Evolutionary conservation across 2,888 invertebrate species (phyloP).

Genomic region (Mactromeris polynyma): DNA sequence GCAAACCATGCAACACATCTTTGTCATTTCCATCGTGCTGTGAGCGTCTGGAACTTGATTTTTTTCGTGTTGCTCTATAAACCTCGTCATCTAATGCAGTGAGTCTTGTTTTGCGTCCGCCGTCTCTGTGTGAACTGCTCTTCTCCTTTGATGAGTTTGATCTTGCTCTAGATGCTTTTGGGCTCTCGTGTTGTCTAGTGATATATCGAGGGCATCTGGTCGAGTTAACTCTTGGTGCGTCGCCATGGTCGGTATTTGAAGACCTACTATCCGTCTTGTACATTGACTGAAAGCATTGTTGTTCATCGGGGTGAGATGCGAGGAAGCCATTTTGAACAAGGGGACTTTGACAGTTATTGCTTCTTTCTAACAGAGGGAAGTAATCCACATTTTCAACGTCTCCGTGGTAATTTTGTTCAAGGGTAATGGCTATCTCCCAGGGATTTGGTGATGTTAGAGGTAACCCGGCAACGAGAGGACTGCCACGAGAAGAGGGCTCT

Average conservation of each 20-base stretch:
- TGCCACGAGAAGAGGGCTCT: background rate
- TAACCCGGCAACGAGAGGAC: background rate
- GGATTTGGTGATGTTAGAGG: background rate
- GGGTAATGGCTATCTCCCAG: background rate
- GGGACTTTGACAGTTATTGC: background rate
- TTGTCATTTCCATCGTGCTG: background rate
- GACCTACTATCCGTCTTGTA: background rate
- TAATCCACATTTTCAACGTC: background rate
- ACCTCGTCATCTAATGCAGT: background rate
- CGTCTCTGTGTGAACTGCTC: background rate
- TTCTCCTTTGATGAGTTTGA: background rate
- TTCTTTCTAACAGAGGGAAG: background rate
- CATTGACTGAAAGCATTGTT: background rate
- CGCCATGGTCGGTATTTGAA: background rate
- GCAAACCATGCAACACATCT: background rate
- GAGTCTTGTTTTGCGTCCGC: background rate
- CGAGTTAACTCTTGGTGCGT: background rate
- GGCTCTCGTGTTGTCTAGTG: background rate
- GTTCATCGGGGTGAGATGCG: background rate
- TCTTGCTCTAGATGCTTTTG: background rate
- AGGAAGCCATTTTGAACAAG: background rate
- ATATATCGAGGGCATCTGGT: background rate
- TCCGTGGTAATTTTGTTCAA: background rate
- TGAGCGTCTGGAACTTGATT: background rate
- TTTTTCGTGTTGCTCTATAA: background rate